Percentiles rank a stretch among this genome's conserved stretches.
phyloP scores from a whole-genome alignment of 1,140 invertebrate species.

The Drosophila lacteicornis region DNA sequence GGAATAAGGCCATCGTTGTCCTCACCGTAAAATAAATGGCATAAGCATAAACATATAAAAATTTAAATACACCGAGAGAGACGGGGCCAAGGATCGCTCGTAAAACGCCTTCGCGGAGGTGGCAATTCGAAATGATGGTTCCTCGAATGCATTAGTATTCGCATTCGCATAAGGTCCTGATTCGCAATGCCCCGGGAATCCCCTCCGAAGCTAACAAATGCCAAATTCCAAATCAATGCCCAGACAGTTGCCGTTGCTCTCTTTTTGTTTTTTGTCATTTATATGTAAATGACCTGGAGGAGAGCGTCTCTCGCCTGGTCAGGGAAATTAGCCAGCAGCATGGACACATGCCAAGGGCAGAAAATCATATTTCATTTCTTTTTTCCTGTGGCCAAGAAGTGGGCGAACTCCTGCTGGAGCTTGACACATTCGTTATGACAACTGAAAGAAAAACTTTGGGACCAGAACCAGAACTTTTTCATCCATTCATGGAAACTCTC shows the following conservation, averaged over 20 bases:
- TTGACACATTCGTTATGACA: slow-evolving; percentile 46
- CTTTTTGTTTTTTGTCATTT: slow-evolving; percentile 60
- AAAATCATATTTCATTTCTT: slow-evolving; percentile 65
- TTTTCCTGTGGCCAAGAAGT: slow-evolving; percentile 17
- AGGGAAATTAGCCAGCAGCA: slow-evolving; percentile 46
- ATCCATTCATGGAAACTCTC: slow-evolving; percentile 23
- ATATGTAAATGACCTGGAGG: slow-evolving; percentile 71
- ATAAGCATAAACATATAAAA: slow-evolving; percentile 59
- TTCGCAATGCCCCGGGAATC: background rate
- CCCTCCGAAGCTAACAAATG: slow-evolving; percentile 35
- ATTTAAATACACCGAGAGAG: slow-evolving; percentile 50
- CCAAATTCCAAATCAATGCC: slow-evolving; percentile 65
- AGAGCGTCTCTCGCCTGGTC: background rate
- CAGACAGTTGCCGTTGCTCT: slow-evolving; percentile 15
- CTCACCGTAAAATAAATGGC: slow-evolving; percentile 57
- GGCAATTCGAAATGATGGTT: slow-evolving; percentile 37
- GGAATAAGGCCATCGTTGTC: slow-evolving; percentile 44
- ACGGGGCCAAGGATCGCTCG: slow-evolving; percentile 22
- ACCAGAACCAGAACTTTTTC: background rate
- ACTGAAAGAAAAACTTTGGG: slow-evolving; percentile 4
- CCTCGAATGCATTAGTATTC: slow-evolving; percentile 56
- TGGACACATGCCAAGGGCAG: slow-evolving; percentile 38
- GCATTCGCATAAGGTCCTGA: slow-evolving; percentile 13
- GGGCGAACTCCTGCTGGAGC: background rate
- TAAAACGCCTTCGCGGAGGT: slow-evolving; percentile 37